A percentile compares a stretch with the other conserved stretches of the same genome.
Conservation (phyloP, 2,113 vertebrate species). For the Tauraco erythrolophus region DNA sequence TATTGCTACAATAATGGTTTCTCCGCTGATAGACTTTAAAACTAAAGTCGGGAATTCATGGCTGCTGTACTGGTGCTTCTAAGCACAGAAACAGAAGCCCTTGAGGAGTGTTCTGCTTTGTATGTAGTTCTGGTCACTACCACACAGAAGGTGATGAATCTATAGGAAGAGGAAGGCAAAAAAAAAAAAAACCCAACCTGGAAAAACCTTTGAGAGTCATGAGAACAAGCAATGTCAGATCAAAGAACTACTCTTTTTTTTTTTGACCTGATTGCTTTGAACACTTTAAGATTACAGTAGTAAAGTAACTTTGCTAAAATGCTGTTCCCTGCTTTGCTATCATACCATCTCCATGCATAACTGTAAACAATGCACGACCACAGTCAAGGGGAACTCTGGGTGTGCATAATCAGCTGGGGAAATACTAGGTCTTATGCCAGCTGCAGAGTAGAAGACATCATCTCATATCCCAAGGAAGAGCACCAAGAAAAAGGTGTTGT, state of each 20-base stretch:
- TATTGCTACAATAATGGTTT: not conserved
- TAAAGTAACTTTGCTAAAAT: not conserved
- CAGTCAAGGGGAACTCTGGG: not conserved
- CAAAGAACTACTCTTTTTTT: not conserved
- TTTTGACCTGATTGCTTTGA: not conserved
- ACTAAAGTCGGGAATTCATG: not conserved
- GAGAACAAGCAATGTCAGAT: not conserved
- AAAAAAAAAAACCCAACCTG: too few relatives aligned
- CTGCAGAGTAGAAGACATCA: not conserved
- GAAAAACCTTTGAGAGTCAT: not conserved
- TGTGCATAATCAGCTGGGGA: not conserved
- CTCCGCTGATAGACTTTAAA: not conserved
- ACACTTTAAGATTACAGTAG: not conserved
- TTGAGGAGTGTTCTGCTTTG: not conserved
- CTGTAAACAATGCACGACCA: not conserved
- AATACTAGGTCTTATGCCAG: not conserved
- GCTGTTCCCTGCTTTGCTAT: not conserved
- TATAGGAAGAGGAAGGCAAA: not conserved
- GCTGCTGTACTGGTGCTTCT: not conserved
- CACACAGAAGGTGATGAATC: not conserved
- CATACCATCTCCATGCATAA: not conserved
- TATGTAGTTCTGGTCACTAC: not conserved
- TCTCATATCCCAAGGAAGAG: not conserved
- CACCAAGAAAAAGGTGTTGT: not conserved
- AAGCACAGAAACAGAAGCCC: not conserved